These are phyloP conservation scores for Napeogenes inachia DNA, from an alignment of 2,888 invertebrate genomes.

Conservation along the genomic window DNA sequence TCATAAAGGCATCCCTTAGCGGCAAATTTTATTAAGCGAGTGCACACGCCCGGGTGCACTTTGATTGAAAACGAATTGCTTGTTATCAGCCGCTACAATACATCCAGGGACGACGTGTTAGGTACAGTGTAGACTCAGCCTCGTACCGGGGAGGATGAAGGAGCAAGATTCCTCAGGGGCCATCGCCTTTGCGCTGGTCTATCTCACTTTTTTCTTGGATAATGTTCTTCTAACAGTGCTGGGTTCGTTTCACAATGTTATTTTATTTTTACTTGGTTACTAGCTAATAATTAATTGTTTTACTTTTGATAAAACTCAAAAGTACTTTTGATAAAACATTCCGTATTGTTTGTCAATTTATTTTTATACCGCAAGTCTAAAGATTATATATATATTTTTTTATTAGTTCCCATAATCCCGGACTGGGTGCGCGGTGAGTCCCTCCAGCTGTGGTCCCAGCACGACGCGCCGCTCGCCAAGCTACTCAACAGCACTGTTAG, in stretches of 20 bases:
- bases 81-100: conserved; percentile 39
- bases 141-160: conserved; percentile 31
- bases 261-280: background rate
- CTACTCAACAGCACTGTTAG: conserved; percentile 57
- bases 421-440: conserved; percentile 54
- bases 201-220: conserved; percentile 87
- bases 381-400: background rate
- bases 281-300: background rate
- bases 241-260: conserved; percentile 60
- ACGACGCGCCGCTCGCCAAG: conserved; percentile 52
- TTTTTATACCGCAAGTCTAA: background rate
- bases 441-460: conserved; percentile 49
- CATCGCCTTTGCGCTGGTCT: conserved; percentile 70
- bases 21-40: conserved; percentile 48
- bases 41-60: conserved; percentile 47
- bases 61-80: conserved; percentile 54
- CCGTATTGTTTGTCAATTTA: background rate
- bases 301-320: no score
- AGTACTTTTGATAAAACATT: no score
- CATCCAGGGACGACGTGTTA: conserved; percentile 16
- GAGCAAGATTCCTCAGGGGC: conserved; percentile 26
- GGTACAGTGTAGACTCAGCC: conserved; percentile 11
- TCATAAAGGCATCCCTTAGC: conserved; percentile 32
- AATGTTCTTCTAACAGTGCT: conserved; percentile 92
- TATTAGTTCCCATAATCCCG: conserved; percentile 65